Percentiles rank a stretch among this genome's conserved stretches.
Evolutionary conservation across 2,113 vertebrate species (phyloP).

Genomic region (Platanista minor): DNA sequence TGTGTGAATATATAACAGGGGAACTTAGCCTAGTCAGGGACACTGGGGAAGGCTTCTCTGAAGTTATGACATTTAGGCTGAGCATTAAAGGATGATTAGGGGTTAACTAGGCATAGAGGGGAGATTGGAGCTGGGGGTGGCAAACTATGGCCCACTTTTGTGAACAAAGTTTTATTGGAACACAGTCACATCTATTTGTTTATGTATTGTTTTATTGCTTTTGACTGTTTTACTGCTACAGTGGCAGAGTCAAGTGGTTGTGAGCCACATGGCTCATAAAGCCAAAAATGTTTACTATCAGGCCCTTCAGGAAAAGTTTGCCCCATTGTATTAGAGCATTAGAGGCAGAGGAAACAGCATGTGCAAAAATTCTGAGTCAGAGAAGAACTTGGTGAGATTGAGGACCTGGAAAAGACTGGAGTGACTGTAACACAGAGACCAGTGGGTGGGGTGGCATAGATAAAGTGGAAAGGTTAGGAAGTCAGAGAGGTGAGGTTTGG

Average conservation of each 20-base stretch:
- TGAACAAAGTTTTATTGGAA: slow-evolving; percentile 10
- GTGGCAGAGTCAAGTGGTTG: not conserved
- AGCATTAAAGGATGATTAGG: not conserved
- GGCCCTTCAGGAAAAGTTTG: not conserved
- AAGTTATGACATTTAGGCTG: not conserved
- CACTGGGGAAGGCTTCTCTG: not conserved
- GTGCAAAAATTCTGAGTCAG: not conserved
- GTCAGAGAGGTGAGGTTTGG: not conserved
- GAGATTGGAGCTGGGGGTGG: not conserved
- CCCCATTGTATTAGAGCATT: not conserved
- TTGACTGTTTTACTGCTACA: not conserved
- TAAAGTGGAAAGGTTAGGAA: not conserved
- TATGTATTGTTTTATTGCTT: not conserved
- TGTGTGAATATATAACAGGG: not conserved
- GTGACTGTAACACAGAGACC: not conserved
- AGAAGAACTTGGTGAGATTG: not conserved
- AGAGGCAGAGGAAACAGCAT: not conserved
- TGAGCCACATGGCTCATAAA: not conserved
- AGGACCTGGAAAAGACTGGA: not conserved
- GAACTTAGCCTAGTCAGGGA: not conserved
- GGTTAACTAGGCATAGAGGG: not conserved
- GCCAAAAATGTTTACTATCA: not conserved
- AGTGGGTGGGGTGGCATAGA: not conserved
- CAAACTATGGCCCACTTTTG: not conserved
- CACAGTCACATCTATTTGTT: not conserved